Percentiles rank a stretch among this genome's conserved stretches.
phyloP scores from a whole-genome alignment of 2,113 vertebrate species.

The Thryonomys swinderianus region DNA sequence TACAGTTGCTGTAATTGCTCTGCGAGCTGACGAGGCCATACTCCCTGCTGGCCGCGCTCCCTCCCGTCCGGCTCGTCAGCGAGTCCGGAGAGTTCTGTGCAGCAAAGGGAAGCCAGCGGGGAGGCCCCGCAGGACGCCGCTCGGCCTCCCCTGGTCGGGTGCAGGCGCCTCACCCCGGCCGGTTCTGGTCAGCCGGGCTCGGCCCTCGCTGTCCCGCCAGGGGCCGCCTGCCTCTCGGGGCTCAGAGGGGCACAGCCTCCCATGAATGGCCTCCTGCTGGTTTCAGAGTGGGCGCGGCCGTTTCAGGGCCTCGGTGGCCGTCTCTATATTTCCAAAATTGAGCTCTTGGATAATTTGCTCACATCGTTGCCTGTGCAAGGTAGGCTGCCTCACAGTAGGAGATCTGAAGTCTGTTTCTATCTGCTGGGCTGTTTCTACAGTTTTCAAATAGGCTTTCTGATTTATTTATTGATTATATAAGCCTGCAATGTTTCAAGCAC shows the following conservation, averaged over 20 bases:
- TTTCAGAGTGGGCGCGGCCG: not conserved
- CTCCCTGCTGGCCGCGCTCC: not conserved
- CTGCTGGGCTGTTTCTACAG: conserved; percentile 16
- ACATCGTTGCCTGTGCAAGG: not conserved
- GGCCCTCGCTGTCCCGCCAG: too few relatives aligned
- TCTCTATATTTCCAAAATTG: conserved; percentile 27
- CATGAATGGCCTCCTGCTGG: not conserved
- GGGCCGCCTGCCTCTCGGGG: not conserved
- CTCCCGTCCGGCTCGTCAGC: not conserved
- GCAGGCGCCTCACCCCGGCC: too few relatives aligned
- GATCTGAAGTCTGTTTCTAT: conserved; percentile 48
- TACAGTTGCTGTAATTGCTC: not conserved
- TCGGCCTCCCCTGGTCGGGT: too few relatives aligned
- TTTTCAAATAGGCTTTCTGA: not conserved
- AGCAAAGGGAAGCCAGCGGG: not conserved
- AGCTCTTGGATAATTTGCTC: conserved; percentile 25
- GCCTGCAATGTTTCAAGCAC: conserved; percentile 22
- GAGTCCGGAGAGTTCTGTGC: not conserved
- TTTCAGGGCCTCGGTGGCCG: conserved; percentile 27
- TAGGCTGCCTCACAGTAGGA: not conserved
- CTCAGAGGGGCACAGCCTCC: not conserved
- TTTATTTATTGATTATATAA: conserved; percentile 34
- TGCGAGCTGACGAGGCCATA: not conserved
- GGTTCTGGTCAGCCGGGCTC: too few relatives aligned
- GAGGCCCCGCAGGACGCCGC: too few relatives aligned